A percentile compares a stretch with the other conserved stretches of the same genome.
phyloP scores from a whole-genome alignment of 1,140 invertebrate genomes.

The Sitophilus oryzae region DNA sequence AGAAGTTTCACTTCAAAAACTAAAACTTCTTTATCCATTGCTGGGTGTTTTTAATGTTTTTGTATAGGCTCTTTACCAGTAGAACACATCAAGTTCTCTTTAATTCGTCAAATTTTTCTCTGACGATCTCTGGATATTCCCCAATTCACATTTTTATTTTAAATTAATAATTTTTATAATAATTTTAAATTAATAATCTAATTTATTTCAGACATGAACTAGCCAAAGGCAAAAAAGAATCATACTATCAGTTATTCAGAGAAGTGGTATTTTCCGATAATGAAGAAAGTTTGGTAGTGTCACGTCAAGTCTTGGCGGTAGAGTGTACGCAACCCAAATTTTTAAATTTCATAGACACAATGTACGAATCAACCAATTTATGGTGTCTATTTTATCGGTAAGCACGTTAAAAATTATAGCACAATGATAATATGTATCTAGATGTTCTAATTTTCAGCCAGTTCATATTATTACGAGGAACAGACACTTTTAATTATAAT shows the following conservation, averaged over 20 bases:
- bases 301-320: constrained; percentile 11
- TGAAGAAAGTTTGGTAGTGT: constrained; percentile 2
- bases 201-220: constrained; percentile 10
- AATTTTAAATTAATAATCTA: no score
- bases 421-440: background rate
- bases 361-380: constrained; percentile 4
- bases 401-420: background rate
- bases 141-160: no score
- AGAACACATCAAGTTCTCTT: no score
- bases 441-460: constrained; percentile 6
- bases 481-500: constrained; percentile 7
- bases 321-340: constrained; percentile 14
- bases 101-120: no score
- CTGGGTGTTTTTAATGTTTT: no score
- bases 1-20: no score
- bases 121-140: no score
- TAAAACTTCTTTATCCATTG: no score
- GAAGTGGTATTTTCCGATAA: constrained; percentile 11
- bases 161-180: no score
- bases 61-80: no score
- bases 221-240: constrained; percentile 7
- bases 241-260: constrained; percentile 15
- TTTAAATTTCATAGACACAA: constrained; percentile 9
- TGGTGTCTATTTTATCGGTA: constrained; percentile 15
- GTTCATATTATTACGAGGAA: constrained; percentile 1